phyloP scores from a whole-genome alignment of 2,888 invertebrate species.

The Agonopterix alstromeriana region DNA sequence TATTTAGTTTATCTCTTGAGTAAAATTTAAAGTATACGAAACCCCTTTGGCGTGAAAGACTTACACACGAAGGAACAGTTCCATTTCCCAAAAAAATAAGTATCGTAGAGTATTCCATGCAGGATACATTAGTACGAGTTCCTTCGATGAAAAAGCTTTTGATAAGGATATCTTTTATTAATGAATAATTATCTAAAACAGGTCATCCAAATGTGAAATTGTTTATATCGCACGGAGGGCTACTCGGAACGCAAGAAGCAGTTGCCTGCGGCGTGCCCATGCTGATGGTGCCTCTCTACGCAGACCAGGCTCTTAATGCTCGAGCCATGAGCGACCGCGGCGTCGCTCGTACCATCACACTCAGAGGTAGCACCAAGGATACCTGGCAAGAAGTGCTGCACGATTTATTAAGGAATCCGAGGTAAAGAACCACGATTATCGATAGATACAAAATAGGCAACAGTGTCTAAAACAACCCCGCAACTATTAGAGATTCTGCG shows the following conservation, averaged over 20 bases:
- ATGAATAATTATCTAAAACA: slow-evolving; percentile 17
- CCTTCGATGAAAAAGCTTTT: too few species aligned
- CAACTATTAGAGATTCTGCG: neutral
- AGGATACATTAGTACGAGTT: too few species aligned
- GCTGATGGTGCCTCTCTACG: slow-evolving; percentile 71
- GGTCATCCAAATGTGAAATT: slow-evolving; percentile 74
- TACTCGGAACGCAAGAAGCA: slow-evolving; percentile 78
- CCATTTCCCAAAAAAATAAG: too few species aligned
- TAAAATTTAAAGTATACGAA: too few species aligned
- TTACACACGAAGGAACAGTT: too few species aligned
- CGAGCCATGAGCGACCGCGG: slow-evolving; percentile 68
- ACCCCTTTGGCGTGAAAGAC: too few species aligned
- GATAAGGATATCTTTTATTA: too few species aligned
- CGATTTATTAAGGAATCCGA: slow-evolving; percentile 54
- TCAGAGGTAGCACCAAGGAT: slow-evolving; percentile 41
- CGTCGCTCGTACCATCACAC: slow-evolving; percentile 52
- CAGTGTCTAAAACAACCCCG: too few species aligned
- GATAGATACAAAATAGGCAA: too few species aligned
- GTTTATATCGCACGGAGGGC: slow-evolving; percentile 80
- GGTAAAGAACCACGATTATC: slow-evolving; percentile 37
- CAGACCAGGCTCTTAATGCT: slow-evolving; percentile 73
- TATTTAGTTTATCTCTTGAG: too few species aligned
- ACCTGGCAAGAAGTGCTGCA: slow-evolving; percentile 50
- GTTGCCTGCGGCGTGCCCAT: slow-evolving; percentile 74
- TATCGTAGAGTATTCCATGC: too few species aligned